Percentiles rank a stretch among this genome's conserved stretches.
These are phyloP conservation scores for Phoxinus dragarum DNA, from an alignment of 2,797 vertebrate genomes.

Conservation along the genomic window DNA sequence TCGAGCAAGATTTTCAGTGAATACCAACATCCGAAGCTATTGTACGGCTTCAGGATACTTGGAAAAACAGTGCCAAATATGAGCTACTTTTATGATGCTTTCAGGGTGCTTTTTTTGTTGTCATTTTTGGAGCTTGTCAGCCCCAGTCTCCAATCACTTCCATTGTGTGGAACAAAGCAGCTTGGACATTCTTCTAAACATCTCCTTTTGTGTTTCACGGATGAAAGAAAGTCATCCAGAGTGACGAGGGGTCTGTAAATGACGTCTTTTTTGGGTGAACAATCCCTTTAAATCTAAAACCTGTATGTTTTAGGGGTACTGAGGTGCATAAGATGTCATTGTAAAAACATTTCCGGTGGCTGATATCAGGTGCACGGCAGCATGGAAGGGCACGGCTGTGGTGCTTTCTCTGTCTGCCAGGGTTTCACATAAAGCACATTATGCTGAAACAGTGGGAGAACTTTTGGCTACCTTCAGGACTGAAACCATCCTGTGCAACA, in stretches of 20 bases:
- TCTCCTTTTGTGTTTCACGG: not conserved
- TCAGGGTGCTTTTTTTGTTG: not conserved
- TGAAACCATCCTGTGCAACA: slow-evolving; percentile 41
- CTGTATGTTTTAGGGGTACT: not conserved
- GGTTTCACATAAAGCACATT: slow-evolving; percentile 49
- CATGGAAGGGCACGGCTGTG: slow-evolving; percentile 25
- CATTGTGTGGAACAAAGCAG: not conserved
- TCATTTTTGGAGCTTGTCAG: not conserved
- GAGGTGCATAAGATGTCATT: slow-evolving; percentile 42
- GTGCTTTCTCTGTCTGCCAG: slow-evolving; percentile 32
- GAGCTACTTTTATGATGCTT: not conserved
- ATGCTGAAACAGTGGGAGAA: slow-evolving; percentile 42
- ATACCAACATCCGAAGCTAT: not conserved
- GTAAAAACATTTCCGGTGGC: slow-evolving; percentile 43
- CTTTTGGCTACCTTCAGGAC: slow-evolving; percentile 34
- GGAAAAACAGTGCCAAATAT: not conserved
- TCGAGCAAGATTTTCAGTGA: not conserved
- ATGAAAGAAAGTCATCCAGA: not conserved
- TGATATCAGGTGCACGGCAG: slow-evolving; percentile 30
- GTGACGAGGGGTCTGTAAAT: not conserved
- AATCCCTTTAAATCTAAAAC: slow-evolving; percentile 8
- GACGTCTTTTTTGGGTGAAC: not conserved
- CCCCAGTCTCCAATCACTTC: not conserved
- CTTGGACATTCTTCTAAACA: not conserved
- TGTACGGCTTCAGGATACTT: not conserved